Base-by-base conservation (phyloP, 2,888 invertebrate genomes). In the Cheilosia urbana region DNA sequence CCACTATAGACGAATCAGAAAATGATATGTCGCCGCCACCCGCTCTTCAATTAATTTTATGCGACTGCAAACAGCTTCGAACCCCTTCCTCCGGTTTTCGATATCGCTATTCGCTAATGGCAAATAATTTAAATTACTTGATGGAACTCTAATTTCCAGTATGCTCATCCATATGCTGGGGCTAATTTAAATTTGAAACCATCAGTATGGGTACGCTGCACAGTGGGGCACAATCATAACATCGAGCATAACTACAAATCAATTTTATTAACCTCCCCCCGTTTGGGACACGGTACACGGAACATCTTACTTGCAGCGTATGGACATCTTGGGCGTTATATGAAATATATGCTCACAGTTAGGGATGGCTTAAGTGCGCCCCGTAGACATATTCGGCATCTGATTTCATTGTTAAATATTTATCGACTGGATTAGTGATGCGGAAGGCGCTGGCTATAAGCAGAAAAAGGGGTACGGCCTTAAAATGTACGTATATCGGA, bases 331-430 rank as follows among this genome's bases (percentile, higher is more conserved):
- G 34, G 19, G n/a, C 6, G 21, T 72, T 17, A n/a, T 51, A 51
- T 60, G 27, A 69, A 58, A 15, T 60, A 45, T 57, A 37, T 40
- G 42, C 21, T 4, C 51, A 21, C 21, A 21, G n/a, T 30, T 24
- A 2, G 15, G 42, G 58, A 49, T 40, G 40, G 19, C 58, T 58
- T 45, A 58, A 58, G 69, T 69, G 45, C 34, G 34, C 27, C 34
- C 63, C 49, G 40, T 62, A 81, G 72, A 77, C 30, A 68, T 55
- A 19, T 34, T 60, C 37, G 62, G 62, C 78, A 63, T 79, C 65
- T 73, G 57, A 79, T 79, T 84, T 69, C 60, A 69, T 73, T 79
- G 69, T 79, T 79, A 63, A 83, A 83, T 83, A 78, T 73, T 83
- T 68, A 80, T 80, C 73, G 73, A 68, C 73, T 62, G 62, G 60